A percentile compares a stretch with the other conserved stretches of the same genome.
Conservation (phyloP, 2,797 vertebrate genomes). For the Tarsius wallacei region DNA sequence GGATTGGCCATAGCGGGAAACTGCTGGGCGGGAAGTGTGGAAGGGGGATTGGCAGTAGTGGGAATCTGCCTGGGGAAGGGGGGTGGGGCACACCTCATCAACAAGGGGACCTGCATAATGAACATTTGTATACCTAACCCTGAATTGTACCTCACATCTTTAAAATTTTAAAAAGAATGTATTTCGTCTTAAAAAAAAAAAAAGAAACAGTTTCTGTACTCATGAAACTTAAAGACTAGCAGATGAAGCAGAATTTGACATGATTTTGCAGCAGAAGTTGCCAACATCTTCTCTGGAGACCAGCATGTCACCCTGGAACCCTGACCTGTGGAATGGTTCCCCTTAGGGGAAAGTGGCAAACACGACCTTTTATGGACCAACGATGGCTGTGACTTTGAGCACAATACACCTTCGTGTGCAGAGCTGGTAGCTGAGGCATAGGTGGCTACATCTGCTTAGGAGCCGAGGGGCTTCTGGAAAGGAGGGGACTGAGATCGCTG, state of each 20-base stretch:
- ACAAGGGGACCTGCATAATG: no score
- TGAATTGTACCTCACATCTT: no score
- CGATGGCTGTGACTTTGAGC: not conserved
- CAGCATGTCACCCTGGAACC: not conserved
- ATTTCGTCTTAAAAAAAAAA: no score
- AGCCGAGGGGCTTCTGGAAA: not conserved
- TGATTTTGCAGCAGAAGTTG: not conserved
- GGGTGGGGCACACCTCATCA: no score
- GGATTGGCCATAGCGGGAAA: no score
- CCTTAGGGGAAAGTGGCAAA: not conserved
- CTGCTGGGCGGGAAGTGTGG: no score
- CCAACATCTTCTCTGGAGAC: not conserved
- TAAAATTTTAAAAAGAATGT: no score
- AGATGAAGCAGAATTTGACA: constrained; percentile 16
- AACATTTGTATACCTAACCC: no score
- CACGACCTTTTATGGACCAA: not conserved
- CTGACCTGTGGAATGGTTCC: not conserved
- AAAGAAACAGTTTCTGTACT: not conserved
- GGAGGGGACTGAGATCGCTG: not conserved
- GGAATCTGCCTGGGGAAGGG: no score
- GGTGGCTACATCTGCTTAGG: not conserved
- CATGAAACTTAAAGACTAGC: not conserved
- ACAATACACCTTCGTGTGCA: not conserved
- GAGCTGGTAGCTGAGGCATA: not conserved
- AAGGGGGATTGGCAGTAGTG: no score